Percentiles rank a stretch among this genome's conserved stretches.
phyloP scores from a whole-genome alignment of 2,888 invertebrate species.

The Ecdyonurus torrentis region DNA sequence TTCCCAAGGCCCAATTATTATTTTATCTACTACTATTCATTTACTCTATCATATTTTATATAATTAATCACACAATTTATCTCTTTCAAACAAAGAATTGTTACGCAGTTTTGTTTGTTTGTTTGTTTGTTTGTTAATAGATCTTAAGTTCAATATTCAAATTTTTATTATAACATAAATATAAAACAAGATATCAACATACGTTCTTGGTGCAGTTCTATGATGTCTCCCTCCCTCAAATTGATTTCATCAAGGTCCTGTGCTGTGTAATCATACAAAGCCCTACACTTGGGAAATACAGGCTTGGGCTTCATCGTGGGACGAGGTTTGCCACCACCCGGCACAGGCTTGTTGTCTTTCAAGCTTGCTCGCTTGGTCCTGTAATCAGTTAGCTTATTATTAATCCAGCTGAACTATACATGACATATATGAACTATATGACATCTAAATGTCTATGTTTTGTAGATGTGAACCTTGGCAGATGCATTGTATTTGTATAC shows the following conservation, averaged over 20 bases:
- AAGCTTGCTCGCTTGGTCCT: conserved; percentile 17
- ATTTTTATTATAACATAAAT: neutral
- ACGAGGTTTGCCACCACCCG: conserved; percentile 26
- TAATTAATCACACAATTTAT: too few species aligned
- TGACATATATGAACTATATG: too few species aligned
- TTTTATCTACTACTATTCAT: too few species aligned
- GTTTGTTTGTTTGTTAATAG: neutral
- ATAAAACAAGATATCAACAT: conserved; percentile 15
- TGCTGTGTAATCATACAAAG: conserved; percentile 43
- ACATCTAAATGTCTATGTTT: too few species aligned
- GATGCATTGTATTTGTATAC: too few species aligned
- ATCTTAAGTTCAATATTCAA: conserved; percentile 11
- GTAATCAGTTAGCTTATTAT: too few species aligned
- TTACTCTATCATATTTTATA: too few species aligned
- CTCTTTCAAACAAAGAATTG: neutral
- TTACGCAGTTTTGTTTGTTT: too few species aligned
- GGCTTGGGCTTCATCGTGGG: conserved; percentile 28
- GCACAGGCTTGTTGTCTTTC: conserved; percentile 18
- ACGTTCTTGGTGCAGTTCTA: conserved; percentile 43
- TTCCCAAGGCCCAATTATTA: too few species aligned
- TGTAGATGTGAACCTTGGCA: too few species aligned
- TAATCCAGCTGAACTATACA: too few species aligned
- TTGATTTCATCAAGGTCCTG: conserved; percentile 46
- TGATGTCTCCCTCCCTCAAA: conserved; percentile 38
- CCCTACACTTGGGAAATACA: conserved; percentile 29